Evolutionary conservation across 2,888 invertebrate genomes (phyloP), one percentile per base, ranked within the genome.

Genomic region (Pandemis corylana): DNA sequence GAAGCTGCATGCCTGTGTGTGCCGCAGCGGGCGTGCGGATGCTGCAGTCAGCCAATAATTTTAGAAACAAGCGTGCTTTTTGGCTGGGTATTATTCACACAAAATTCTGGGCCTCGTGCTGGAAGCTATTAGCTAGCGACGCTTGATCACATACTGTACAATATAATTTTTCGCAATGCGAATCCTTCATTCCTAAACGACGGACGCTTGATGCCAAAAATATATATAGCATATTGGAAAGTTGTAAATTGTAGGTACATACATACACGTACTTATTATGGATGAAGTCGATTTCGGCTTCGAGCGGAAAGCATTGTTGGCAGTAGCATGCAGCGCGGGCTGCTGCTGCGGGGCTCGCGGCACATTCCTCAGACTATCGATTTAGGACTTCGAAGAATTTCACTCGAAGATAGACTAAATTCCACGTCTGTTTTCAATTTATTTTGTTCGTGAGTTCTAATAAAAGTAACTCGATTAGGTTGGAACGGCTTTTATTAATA

Each of bases 301-400:
- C 13, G 28, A 10, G 13, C 20, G 20, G 20, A 20, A 41, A 36
- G 62, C 10, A 13, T 41, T 41, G 13, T 41, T 5, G 1, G 7
- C 4, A 28, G 4, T 28, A 10, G 41, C 9, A 41, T 12, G 62
- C 28, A 15, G 59, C 7, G 41, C 2, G 13, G 62, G 28, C 28
- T 36, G 28, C 28, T 1, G 28, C 28, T 36, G 28, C 12, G 41
- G n/a, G 13, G n/a, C 62, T n/a, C 13, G 1, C 13, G 62, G 13
- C 59, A 28, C 46, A 68, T 68, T 59, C 59, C 61, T 68, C 12
- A 61, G 10, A 44, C 56, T 44, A 68, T 46, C n/a, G 68, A 61
- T 46, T 68, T 20, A 44, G 36, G 28, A 51, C 13, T 59, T 61
- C 5, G 7, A 66, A 13, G 66, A 68, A 61, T 46, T 13, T 28